Percentiles rank a stretch among this genome's conserved stretches.
These are phyloP conservation scores for Falco concolor DNA, from an alignment of 2,797 vertebrate species.

Conservation along the genomic window DNA sequence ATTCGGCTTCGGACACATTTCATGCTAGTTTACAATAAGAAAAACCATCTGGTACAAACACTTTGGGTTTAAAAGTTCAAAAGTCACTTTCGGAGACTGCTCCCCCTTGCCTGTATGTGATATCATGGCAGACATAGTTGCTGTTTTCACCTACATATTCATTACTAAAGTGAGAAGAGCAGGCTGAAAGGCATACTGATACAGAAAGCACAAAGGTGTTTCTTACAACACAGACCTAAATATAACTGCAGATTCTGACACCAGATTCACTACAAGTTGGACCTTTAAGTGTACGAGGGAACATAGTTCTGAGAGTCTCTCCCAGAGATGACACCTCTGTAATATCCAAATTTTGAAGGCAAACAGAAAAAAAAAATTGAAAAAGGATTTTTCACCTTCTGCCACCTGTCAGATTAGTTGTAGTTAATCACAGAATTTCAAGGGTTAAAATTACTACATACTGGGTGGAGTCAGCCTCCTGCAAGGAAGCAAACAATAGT, in stretches of 20 bases:
- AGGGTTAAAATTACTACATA: neutral
- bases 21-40: neutral
- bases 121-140: neutral
- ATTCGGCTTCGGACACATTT: neutral
- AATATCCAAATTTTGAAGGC: neutral
- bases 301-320: neutral
- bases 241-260: neutral
- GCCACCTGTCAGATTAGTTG: neutral
- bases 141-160: neutral
- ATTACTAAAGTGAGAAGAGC: neutral
- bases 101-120: neutral
- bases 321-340: neutral
- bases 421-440: neutral
- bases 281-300: neutral
- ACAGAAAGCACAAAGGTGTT: neutral
- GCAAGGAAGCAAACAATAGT: neutral
- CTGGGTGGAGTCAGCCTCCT: neutral
- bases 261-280: neutral
- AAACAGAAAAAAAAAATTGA: neutral
- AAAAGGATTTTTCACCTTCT: neutral
- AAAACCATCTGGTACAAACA: neutral
- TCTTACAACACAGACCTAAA: neutral
- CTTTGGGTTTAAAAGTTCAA: neutral
- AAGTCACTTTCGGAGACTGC: neutral
- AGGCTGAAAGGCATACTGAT: neutral